Evolutionary conservation across 2,888 invertebrate genomes (phyloP), one percentile per base, ranked within the genome.

Genomic region (Notodonta dromedarius): DNA sequence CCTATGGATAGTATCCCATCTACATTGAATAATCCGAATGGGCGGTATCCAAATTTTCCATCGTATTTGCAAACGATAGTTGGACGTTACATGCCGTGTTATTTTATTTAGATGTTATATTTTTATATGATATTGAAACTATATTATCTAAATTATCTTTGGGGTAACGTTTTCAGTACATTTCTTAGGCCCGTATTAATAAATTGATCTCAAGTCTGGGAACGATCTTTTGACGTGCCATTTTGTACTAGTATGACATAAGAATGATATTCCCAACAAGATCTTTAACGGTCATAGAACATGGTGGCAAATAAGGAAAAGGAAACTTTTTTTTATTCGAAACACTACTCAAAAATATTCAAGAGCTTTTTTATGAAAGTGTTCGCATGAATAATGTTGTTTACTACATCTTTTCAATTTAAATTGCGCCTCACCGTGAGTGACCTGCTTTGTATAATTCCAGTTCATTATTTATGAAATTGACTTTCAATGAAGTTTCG

Each of bases 371-470:
- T 24, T 24, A 50, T 24, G 59, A 60, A 62, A 62, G 58, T 62
- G 56, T 46, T 56, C 32, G 50, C 50, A 46, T 67, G 75, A 65
- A 64, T 63, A 66, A 73, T 67, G 59, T 42, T 73, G 64, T 74
- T 67, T 66, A 62, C 63, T 44, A 35, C 60, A 56, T 57, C 32
- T 54, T 56, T 40, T 64, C 44, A 58, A 63, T 64, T 71, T 42
- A 16, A 42, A 42, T 42, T 9, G 42, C 42, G 12, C 9, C 42
- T 12, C 42, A 42, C 42, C 42, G 42, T 35, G 35, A 16, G 39
- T 56, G 58, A 51, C 16, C 52, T 39, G 40, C 51, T 44, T 55
- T 9, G 57, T 58, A 58, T 59, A 58, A 69, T 58, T 52, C 60
- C 55, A 16, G 52, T 61, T 50, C 13, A 59, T 57, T 46, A 65